phyloP scores from a whole-genome alignment of 2,797 vertebrate genomes.

The Glossophaga mutica region DNA sequence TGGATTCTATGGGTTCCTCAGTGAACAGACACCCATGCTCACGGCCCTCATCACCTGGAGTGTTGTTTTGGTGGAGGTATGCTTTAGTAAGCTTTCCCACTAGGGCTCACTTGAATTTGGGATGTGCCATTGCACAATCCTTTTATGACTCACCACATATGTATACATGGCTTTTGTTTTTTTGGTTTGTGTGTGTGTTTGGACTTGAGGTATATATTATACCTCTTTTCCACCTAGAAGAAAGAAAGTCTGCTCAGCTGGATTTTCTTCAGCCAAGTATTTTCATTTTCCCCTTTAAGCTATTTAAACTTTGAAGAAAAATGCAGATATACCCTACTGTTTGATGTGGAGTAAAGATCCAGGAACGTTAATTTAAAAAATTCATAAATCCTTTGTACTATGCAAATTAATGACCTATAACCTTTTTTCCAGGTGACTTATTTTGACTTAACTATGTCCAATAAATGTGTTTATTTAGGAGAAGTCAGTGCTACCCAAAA shows the following conservation, averaged over 20 bases:
- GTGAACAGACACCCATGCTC: background rate
- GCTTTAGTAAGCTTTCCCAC: background rate
- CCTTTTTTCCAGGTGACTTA: constrained; percentile 79
- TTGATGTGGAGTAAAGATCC: constrained; percentile 43
- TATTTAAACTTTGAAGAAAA: constrained; percentile 57
- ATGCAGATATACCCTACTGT: constrained; percentile 25
- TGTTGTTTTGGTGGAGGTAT: too few species aligned
- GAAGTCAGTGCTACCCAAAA: constrained; percentile 77
- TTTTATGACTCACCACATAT: background rate
- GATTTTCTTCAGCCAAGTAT: background rate
- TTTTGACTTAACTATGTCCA: constrained; percentile 78
- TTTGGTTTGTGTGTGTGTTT: background rate
- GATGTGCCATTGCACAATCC: background rate
- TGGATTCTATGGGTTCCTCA: background rate
- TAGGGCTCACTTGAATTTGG: background rate
- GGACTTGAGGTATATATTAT: background rate
- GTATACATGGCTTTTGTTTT: background rate
- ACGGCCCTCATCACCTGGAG: background rate
- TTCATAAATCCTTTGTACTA: constrained; percentile 72
- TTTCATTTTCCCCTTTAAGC: constrained; percentile 39
- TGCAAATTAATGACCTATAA: constrained; percentile 80
- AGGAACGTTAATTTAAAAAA: constrained; percentile 80
- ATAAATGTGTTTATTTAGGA: constrained; percentile 79
- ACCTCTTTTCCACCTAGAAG: constrained; percentile 26
- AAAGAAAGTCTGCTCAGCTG: constrained; percentile 40